phyloP scores from a whole-genome alignment of 2,797 vertebrate species.

The Gymnoscopelus microlampas region DNA sequence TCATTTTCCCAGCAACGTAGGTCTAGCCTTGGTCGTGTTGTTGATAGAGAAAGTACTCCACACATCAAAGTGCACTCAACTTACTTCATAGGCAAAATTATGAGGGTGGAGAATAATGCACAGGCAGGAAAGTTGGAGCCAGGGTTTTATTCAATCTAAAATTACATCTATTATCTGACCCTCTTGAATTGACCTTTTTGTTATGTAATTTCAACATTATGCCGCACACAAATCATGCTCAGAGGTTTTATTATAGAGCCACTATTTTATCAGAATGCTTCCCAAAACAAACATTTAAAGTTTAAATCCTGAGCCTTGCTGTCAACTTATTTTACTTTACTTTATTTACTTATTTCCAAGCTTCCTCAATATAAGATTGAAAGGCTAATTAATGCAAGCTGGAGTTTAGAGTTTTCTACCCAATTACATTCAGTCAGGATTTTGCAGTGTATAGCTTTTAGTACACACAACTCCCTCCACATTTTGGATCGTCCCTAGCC shows the following conservation, averaged over 20 bases:
- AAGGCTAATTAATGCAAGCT: too few species aligned
- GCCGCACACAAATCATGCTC: conserved; percentile 13
- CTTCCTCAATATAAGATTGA: too few species aligned
- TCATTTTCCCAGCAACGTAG: conserved; percentile 46
- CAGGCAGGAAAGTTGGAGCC: conserved; percentile 1
- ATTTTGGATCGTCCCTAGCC: neutral
- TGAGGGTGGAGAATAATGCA: conserved; percentile 31
- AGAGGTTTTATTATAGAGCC: conserved; percentile 25
- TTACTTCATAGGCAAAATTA: conserved; percentile 42
- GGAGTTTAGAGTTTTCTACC: too few species aligned
- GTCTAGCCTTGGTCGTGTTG: conserved; percentile 38
- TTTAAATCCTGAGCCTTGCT: conserved; percentile 8
- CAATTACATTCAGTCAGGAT: too few species aligned
- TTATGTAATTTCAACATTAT: conserved; percentile 26
- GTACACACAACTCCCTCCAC: too few species aligned
- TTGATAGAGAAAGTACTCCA: conserved; percentile 47
- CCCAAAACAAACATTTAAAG: neutral
- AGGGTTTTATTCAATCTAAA: conserved; percentile 33
- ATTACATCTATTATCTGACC: conserved; percentile 42
- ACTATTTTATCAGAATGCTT: neutral
- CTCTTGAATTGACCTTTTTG: conserved; percentile 33
- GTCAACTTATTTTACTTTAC: too few species aligned
- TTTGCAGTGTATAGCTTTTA: too few species aligned
- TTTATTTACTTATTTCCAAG: too few species aligned
- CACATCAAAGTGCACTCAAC: conserved; percentile 50